phyloP scores from a whole-genome alignment of 2,797 vertebrate species.

The Echeneis naucrates region DNA sequence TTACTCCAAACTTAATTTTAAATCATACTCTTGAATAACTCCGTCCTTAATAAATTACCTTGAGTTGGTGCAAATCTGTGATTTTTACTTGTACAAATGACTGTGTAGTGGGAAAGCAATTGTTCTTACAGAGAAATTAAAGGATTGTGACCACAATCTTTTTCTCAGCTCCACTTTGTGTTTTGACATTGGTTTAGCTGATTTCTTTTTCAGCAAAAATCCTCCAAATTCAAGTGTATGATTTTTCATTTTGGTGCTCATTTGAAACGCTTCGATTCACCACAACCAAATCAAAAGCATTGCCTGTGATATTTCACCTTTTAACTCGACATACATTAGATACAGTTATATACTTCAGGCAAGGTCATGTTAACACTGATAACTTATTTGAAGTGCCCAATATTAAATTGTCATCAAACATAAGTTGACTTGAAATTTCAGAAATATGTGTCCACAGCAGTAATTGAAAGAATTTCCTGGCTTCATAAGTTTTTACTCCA shows the following conservation, averaged over 20 bases:
- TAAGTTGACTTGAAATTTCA: slow-evolving; percentile 39
- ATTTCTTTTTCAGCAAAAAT: background rate
- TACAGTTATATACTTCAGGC: background rate
- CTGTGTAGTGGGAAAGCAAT: background rate
- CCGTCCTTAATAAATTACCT: background rate
- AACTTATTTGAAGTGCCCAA: slow-evolving; percentile 15
- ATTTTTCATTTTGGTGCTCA: background rate
- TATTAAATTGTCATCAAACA: slow-evolving; percentile 26
- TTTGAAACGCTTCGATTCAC: background rate
- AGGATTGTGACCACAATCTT: background rate
- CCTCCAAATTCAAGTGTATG: background rate
- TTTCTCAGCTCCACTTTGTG: no score
- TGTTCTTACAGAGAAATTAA: background rate
- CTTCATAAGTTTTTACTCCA: slow-evolving; percentile 63
- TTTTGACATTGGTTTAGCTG: no score
- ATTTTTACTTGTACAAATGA: background rate
- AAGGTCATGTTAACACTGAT: slow-evolving; percentile 1
- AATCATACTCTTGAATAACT: background rate
- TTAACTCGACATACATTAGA: background rate
- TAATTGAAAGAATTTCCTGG: slow-evolving; percentile 33
- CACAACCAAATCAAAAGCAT: background rate
- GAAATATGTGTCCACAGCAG: slow-evolving; percentile 52
- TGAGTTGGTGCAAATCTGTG: background rate
- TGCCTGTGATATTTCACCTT: background rate
- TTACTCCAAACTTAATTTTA: background rate